A percentile compares a stretch with the other conserved stretches of the same genome.
These are phyloP conservation scores for Oncorhynchus gorbuscha DNA, from an alignment of 2,113 vertebrate species.

Conservation along the genomic window DNA sequence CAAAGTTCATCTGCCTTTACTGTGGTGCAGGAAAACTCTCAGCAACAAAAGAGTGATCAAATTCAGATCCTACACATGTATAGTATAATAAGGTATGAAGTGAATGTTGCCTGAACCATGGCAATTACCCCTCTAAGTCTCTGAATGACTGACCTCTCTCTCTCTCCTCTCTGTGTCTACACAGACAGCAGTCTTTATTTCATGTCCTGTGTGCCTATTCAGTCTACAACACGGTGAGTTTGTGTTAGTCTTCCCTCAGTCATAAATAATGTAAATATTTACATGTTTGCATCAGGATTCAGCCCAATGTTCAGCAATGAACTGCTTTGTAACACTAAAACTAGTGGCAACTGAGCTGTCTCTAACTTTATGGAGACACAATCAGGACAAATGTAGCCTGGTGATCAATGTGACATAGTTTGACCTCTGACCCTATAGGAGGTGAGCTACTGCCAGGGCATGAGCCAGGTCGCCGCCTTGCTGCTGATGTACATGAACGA, in stretches of 20 bases:
- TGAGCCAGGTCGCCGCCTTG: constrained; percentile 87
- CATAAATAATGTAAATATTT: too few relatives aligned
- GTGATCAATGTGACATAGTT: not conserved
- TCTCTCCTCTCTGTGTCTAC: constrained; percentile 29
- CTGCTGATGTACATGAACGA: constrained; percentile 87
- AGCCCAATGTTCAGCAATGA: not conserved
- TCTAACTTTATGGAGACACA: not conserved
- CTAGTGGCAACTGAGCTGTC: too few relatives aligned
- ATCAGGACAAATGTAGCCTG: not conserved
- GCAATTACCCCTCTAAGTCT: not conserved
- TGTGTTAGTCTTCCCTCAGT: not conserved
- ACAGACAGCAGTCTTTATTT: constrained; percentile 78
- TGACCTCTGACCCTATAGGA: constrained; percentile 72
- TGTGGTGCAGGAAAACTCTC: too few relatives aligned
- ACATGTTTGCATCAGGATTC: not conserved
- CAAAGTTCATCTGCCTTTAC: too few relatives aligned
- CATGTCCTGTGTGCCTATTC: constrained; percentile 77
- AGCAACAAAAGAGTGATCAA: too few relatives aligned
- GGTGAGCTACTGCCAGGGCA: constrained; percentile 91
- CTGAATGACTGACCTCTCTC: constrained; percentile 7
- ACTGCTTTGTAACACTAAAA: too few relatives aligned
- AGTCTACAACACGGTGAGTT: constrained; percentile 78
- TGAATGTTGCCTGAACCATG: too few relatives aligned
- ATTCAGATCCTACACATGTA: too few relatives aligned
- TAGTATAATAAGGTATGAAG: too few relatives aligned